Base-by-base conservation (phyloP, 2,797 vertebrate species). In the Phrynocephalus vlangalii region DNA sequence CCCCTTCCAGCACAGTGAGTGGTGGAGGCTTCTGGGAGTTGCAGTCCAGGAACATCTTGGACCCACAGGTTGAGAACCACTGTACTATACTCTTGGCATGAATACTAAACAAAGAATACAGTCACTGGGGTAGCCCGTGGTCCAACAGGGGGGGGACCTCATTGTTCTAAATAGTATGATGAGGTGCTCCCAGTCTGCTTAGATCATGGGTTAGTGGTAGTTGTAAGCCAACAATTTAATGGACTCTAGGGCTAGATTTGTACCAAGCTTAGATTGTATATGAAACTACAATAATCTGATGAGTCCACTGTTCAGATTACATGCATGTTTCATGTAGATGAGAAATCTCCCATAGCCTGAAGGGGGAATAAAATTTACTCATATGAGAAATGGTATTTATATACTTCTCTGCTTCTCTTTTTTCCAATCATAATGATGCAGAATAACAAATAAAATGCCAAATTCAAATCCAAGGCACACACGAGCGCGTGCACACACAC, bases 401-500 rank as follows among this genome's bases (percentile, higher is more conserved):
- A 71, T 71, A 86, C 88, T 92, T 73, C 60, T 76, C 87, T 15
- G n/a, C 0, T 7, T 86, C 13, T 72, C 56, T 70, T 71, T 9
- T 79, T 73, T 84, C 26, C 75, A 79, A n/a, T 79, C 28, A 72
- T 30, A 79, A 66, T n/a, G 7, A 63, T 79, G 63, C 66, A 71
- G 11, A 26, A 26, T n/a, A 79, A 84, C 26, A 63, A 72, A 81
- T 48, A 73, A 48, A 15, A 71, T n/a, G 15, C 9, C 30, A 50
- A 67, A 15, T 48, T 44, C 24, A 68, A 67, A 76, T 18, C 48
- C 9, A 0, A 82, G 88, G 86, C 92, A 92, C 86, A 92, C 92
- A 92, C 8, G 8, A 93, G 88, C 91, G 87, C 89, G 0, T 33
- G 33, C 33, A 33, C n/a, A n/a, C n/a, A 33, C 33, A 33, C 33